A percentile compares a stretch with the other conserved stretches of the same genome.
Conservation (phyloP, 2,797 vertebrate genomes). For the Euthynnus affinis region DNA sequence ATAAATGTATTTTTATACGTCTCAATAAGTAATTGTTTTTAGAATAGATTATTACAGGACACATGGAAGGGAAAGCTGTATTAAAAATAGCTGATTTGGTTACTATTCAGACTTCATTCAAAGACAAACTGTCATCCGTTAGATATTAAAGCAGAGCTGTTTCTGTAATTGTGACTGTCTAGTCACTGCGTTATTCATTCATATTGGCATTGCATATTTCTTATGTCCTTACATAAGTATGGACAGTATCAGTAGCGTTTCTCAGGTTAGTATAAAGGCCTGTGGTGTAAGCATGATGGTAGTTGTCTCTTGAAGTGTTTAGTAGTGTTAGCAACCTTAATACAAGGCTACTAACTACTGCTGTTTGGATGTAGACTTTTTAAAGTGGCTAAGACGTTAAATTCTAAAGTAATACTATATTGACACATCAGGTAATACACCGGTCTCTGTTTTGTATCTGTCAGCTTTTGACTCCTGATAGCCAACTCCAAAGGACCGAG, state of each 20-base stretch:
- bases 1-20: neutral
- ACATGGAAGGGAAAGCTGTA: neutral
- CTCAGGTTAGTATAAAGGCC: no score
- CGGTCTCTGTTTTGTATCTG: neutral
- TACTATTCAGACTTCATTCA: conserved; percentile 5
- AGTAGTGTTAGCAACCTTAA: neutral
- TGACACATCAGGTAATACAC: neutral
- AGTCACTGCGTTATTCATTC: conserved; percentile 10
- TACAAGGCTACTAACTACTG: neutral
- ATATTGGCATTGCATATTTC: neutral
- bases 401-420: neutral
- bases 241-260: neutral
- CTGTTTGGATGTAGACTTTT: neutral
- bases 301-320: neutral
- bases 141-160: neutral
- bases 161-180: neutral
- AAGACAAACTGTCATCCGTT: neutral
- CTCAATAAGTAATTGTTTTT: neutral
- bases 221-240: neutral
- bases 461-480: neutral
- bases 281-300: neutral
- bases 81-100: conserved; percentile 10
- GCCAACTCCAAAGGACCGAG: neutral
- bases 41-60: neutral
- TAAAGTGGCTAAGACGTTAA: neutral